Base-by-base conservation (phyloP, 2,797 vertebrate genomes). In the Karalla daura region DNA sequence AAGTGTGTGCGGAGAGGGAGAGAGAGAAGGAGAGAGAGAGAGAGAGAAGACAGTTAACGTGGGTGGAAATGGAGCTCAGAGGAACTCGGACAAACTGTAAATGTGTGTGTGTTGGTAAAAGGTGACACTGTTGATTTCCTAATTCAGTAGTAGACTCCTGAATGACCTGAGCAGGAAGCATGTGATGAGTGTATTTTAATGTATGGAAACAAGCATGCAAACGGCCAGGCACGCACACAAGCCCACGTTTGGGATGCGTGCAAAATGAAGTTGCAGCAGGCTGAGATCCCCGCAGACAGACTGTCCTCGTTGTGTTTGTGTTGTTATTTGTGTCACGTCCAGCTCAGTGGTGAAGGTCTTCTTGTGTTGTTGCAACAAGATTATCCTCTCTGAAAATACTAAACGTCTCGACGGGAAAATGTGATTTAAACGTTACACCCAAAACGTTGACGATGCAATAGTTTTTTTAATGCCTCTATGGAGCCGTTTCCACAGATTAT, bases 301-400 rank as follows among this genome's bases (percentile, higher is more conserved):
- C 9, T 17, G 17, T 41, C 27, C 45, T 55, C 43, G 23, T 51
- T 41, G 40, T 20, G 21, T 70, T 59, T 41, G 24, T 76, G 59
- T 72, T 64, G 50, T 53, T 45, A 65, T 65, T 64, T 72, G 54
- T 5, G 14, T 75, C 71, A 76, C 5, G 37, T 65, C 54, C 51
- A 58, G 37, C 24, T 56, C 33, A 30, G 40, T 7, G 2, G 13
- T 47, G 64, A 68, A 74, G 24, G 43, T 55, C 62, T 33, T 60
- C 25, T 30, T 51, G 15, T 43, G 54, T 76, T 72, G 52, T 46
- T 41, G 50, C 32, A 23, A 39, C 21, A 23, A 61, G 39, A 52
- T 25, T 15, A n/a, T 67, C 40, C 13, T 36, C 27, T 11, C 10
- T 30, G 20, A 50, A 20, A 50, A 5, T 9, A 15, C 1, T 0